Percentiles rank a stretch among this genome's conserved stretches.
Conservation (phyloP, 1,140 invertebrate genomes). For the Drosophila hydei region DNA sequence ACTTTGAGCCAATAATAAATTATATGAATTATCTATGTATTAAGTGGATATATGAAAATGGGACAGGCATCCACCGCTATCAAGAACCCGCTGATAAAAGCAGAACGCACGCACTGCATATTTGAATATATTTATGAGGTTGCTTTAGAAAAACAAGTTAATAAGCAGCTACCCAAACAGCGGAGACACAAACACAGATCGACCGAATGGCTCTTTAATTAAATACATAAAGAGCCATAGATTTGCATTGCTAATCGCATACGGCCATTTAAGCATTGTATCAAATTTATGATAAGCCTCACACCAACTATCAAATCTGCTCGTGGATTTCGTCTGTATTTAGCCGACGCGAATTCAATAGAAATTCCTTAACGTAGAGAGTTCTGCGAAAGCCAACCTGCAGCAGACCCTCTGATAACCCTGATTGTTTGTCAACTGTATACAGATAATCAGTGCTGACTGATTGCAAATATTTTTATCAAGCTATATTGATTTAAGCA, state of each 20-base stretch:
- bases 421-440: slow-evolving; percentile 25
- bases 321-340: not conserved
- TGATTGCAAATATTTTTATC: slow-evolving; percentile 23
- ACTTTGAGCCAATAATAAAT: slow-evolving; percentile 64
- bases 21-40: slow-evolving; percentile 50
- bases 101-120: slow-evolving; percentile 51
- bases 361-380: slow-evolving; percentile 14
- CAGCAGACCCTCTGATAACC: slow-evolving; percentile 34
- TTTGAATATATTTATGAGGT: slow-evolving; percentile 75
- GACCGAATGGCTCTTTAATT: slow-evolving; percentile 67
- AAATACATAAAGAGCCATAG: slow-evolving; percentile 62
- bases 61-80: slow-evolving; percentile 18
- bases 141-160: slow-evolving; percentile 71
- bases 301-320: slow-evolving; percentile 37
- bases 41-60: slow-evolving; percentile 63
- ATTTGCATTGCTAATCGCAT: slow-evolving; percentile 72
- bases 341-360: slow-evolving; percentile 6
- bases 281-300: slow-evolving; percentile 69
- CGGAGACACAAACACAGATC: slow-evolving; percentile 50
- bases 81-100: slow-evolving; percentile 32
- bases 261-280: slow-evolving; percentile 47
- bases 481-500: slow-evolving; percentile 21
- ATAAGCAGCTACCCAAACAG: slow-evolving; percentile 62
- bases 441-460: slow-evolving; percentile 15
- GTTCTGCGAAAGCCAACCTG: slow-evolving; percentile 16